These are phyloP conservation scores for Bombus superbus DNA, from an alignment of 1,140 invertebrate species.

Conservation along the genomic window DNA sequence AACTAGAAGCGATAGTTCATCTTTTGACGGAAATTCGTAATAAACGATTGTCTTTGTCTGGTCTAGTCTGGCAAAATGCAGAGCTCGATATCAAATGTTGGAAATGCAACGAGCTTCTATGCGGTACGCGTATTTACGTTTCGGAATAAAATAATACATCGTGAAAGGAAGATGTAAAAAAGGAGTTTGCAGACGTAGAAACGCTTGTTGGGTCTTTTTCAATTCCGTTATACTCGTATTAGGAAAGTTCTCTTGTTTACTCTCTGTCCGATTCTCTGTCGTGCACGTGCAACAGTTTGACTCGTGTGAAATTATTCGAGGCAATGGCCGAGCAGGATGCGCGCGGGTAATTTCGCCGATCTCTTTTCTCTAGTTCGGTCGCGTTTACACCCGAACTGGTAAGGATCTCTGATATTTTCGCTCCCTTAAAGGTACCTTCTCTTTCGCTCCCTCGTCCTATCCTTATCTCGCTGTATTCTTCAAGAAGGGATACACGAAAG, in stretches of 20 bases:
- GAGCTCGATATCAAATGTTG: too few species aligned
- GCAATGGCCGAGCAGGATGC: conserved; percentile 69
- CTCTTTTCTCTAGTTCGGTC: conserved; percentile 51
- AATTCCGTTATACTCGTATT: background rate
- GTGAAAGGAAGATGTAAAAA: too few species aligned
- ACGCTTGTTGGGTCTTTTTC: background rate
- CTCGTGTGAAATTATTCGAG: conserved; percentile 69
- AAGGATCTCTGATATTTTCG: conserved; percentile 45
- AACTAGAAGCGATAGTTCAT: too few species aligned
- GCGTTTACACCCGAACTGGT: conserved; percentile 30
- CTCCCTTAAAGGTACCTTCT: conserved; percentile 55
- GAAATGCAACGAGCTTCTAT: too few species aligned
- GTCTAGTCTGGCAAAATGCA: too few species aligned
- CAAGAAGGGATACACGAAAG: conserved; percentile 73
- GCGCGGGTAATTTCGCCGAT: conserved; percentile 62
- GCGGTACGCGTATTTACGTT: too few species aligned
- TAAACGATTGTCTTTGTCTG: too few species aligned
- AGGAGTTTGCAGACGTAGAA: too few species aligned
- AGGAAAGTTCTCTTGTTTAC: conserved; percentile 15
- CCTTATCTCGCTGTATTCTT: conserved; percentile 57
- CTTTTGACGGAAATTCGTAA: too few species aligned
- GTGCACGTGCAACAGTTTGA: conserved; percentile 55
- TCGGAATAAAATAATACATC: too few species aligned
- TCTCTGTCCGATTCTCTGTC: conserved; percentile 4
- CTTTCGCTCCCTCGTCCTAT: conserved; percentile 42